Base-by-base conservation (phyloP, 2,888 invertebrate species). In the Drosophila algonquin region DNA sequence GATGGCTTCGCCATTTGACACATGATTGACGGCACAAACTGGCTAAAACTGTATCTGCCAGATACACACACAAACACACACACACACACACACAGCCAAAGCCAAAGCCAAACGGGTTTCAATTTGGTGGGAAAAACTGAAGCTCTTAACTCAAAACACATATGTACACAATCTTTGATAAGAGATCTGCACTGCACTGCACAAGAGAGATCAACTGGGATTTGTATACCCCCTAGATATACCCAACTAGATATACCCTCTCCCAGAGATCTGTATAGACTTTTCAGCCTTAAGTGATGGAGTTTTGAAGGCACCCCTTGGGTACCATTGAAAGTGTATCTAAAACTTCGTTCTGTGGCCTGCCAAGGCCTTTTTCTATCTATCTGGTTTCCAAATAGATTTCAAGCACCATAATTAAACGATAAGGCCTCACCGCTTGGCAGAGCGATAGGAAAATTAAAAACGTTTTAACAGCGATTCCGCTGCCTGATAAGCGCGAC, bases 1-100 rank as follows among this genome's bases (percentile, higher is more conserved):
- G 87, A 89, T 87, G 89, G 90, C 87, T 81, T 82, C 73, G 75
- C 40, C 87, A 79, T 51, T 74, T 89, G 88, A 90, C 90, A 90
- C 65, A 89, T 89, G 88, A 89, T 90, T 89, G 88, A 90, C 88
- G 81, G 87, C 83, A 74, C 2, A 40, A 40, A 80, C 79, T 87
- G 79, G 73, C 60, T n/a, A 68, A 69, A 55, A 77, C 18, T 58
- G 18, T 58, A 58, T 58, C 51, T 32, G n/a, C 10, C 30, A 62
- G 46, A 61, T 27, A 57, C 35, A 35, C 35, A 32, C 32, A 32
- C 32, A 32, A 10, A 10, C 30, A 30, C 30, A 30, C 30, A 30
- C 30, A 30, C 30, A 30, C 32, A 48, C 50, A 68, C 55, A 55
- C 48, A 55, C 64, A 14, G 40, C 12, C 9, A 7, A 1, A 27